Evolutionary conservation across 2,113 vertebrate genomes (phyloP).

Genomic region (Sporophila hypoxantha): DNA sequence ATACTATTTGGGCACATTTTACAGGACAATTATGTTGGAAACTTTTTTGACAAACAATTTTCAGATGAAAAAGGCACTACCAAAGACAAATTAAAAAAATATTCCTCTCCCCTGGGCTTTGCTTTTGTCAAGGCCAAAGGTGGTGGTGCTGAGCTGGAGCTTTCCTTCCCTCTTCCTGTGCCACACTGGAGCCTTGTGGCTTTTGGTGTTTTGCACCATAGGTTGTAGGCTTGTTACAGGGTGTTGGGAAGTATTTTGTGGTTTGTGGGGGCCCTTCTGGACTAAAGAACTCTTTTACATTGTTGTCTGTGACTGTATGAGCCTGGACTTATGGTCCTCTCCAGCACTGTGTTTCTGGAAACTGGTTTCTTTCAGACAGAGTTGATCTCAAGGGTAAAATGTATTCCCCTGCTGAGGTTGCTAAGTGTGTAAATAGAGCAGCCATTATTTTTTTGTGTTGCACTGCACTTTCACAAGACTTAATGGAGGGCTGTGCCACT

Average conservation of each 20-base stretch:
- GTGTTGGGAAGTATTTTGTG: slow-evolving; percentile 28
- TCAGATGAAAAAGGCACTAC: background rate
- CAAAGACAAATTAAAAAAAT: background rate
- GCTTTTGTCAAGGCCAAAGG: background rate
- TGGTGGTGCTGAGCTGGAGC: background rate
- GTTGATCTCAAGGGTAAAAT: background rate
- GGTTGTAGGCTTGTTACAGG: background rate
- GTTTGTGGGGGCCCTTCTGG: slow-evolving; percentile 10
- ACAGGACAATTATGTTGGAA: background rate
- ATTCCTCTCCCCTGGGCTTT: background rate
- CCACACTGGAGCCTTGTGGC: background rate
- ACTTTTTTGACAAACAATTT: background rate
- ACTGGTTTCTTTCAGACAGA: background rate
- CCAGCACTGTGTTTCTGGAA: background rate
- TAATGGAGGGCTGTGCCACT: background rate
- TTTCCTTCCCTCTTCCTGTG: background rate
- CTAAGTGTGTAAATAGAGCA: background rate
- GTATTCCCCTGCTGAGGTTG: background rate
- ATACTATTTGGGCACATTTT: background rate
- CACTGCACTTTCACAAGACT: background rate
- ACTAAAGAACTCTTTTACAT: background rate
- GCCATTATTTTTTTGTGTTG: background rate
- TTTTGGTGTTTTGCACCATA: background rate
- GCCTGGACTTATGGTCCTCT: background rate
- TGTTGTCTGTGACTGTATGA: background rate